Conservation (phyloP, 2,888 invertebrate species). For the Thera britannica region DNA sequence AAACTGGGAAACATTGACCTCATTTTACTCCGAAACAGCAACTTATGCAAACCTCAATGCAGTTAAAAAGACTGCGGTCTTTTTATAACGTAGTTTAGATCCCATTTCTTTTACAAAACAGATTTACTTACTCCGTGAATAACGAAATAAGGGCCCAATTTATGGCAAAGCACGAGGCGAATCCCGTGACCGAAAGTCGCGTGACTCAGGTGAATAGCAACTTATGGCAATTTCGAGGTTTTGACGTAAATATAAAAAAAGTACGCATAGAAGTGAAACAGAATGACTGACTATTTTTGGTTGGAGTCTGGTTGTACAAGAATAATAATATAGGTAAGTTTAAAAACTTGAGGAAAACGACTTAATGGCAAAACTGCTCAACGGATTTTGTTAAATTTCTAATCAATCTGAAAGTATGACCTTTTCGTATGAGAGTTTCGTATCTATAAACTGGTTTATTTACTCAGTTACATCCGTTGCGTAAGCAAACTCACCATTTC, state of each 20-base stretch:
- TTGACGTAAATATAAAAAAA: conserved; percentile 2
- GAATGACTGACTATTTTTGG: no score
- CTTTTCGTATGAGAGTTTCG: conserved; percentile 3
- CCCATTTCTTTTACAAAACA: neutral
- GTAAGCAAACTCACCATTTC: conserved; percentile 23
- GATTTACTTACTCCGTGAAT: neutral
- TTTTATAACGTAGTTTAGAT: neutral
- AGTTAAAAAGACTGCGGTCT: neutral
- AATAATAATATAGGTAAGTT: no score
- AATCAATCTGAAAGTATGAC: neutral
- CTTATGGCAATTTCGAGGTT: conserved; percentile 21
- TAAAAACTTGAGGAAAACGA: no score
- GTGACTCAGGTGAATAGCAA: conserved; percentile 24
- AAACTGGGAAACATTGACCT: no score
- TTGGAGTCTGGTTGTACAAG: no score
- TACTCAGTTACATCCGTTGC: neutral
- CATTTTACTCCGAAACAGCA: no score
- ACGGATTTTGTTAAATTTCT: no score
- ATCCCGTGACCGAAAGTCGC: conserved; percentile 28
- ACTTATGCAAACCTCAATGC: neutral
- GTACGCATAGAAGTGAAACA: conserved; percentile 1
- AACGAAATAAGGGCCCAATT: conserved; percentile 15
- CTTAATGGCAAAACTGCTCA: no score
- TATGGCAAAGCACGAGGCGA: conserved; percentile 14
- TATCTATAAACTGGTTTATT: conserved; percentile 3